Evolutionary conservation across 2,797 vertebrate genomes (phyloP), one percentile per base, ranked within the genome.

Genomic region (Bovichtus variegatus): DNA sequence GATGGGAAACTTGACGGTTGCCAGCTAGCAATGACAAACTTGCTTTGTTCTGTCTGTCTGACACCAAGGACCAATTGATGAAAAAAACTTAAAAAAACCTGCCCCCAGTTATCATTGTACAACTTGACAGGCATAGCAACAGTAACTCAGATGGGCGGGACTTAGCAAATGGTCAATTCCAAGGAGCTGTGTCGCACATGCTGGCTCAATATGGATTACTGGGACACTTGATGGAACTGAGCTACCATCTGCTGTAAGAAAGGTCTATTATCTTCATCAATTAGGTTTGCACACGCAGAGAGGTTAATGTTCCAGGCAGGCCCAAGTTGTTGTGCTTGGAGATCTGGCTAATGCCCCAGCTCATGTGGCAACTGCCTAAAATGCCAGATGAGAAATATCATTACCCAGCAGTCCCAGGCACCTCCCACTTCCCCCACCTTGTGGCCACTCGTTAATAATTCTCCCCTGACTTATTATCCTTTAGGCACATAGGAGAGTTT

Each of bases 381-480:
- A 76, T 55, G 49, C 74, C 80, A 67, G 67, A 78, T 83, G 78
- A 78, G 66, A 74, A 60, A 79, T 54, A 49, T 72, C 61, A 76
- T 81, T 57, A 74, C 70, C 69, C 71, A 83, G 62, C 49, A 67
- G 54, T 61, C 70, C 60, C 40, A 34, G 25, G 15, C 16, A 55
- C 72, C 41, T 66, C 55, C 70, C 27, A 63, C 60, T 60, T 67
- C 68, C 57, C 59, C 66, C 67, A 71, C 49, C 53, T 49, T 68
- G 71, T 89, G 64, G 43, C 63, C 15, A 0, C 71, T 74, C 54
- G 57, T 73, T 71, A 83, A 88, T 80, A 85, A 84, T 87, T 87
- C 81, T 85, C 62, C 51, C 10, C 55, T 81, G 84, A 87, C 71
- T 85, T 85, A 78, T 82, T 61, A 79, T 81, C 82, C 85, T 71